Evolutionary conservation across 2,888 invertebrate genomes (phyloP).

Genomic region (Lordiphosa fenestrarum): DNA sequence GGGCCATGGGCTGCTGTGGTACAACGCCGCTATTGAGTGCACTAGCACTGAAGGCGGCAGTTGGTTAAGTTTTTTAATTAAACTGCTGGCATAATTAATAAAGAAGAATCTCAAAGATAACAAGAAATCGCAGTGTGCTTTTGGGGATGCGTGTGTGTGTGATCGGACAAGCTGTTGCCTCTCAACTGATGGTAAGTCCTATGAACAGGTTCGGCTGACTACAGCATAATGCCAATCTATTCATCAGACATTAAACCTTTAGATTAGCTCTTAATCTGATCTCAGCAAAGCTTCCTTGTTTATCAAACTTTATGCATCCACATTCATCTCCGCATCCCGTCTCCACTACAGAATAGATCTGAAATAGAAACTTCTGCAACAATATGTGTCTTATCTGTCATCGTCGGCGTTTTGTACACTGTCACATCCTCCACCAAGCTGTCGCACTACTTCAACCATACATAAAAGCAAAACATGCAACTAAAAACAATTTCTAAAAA

Average conservation of each 20-base stretch:
- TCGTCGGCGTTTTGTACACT: slow-evolving; percentile 29
- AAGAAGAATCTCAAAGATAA: slow-evolving; percentile 34
- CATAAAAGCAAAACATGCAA: slow-evolving; percentile 46
- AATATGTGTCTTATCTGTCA: slow-evolving; percentile 72
- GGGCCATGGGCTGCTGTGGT: slow-evolving; percentile 31
- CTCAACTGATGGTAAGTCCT: too few species aligned
- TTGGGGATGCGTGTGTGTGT: slow-evolving; percentile 13
- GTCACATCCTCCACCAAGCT: slow-evolving; percentile 26
- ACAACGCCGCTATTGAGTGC: slow-evolving; percentile 54
- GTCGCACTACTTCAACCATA: slow-evolving; percentile 26
- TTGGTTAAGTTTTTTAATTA: slow-evolving; percentile 63
- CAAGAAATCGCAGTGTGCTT: slow-evolving; percentile 47
- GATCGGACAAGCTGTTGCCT: slow-evolving; percentile 6
- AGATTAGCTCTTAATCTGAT: not conserved
- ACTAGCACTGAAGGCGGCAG: slow-evolving; percentile 50
- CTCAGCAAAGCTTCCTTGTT: not conserved
- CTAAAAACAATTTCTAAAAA: slow-evolving; percentile 73
- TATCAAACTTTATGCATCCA: not conserved
- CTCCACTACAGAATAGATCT: too few species aligned
- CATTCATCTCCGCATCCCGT: too few species aligned
- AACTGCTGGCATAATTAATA: slow-evolving; percentile 45
- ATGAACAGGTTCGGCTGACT: too few species aligned
- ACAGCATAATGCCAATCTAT: too few species aligned
- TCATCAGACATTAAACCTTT: too few species aligned
- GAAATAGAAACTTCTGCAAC: slow-evolving; percentile 15